A percentile compares a stretch with the other conserved stretches of the same genome.
Conservation (phyloP, 2,888 invertebrate genomes). For the Tipula lateralis region DNA sequence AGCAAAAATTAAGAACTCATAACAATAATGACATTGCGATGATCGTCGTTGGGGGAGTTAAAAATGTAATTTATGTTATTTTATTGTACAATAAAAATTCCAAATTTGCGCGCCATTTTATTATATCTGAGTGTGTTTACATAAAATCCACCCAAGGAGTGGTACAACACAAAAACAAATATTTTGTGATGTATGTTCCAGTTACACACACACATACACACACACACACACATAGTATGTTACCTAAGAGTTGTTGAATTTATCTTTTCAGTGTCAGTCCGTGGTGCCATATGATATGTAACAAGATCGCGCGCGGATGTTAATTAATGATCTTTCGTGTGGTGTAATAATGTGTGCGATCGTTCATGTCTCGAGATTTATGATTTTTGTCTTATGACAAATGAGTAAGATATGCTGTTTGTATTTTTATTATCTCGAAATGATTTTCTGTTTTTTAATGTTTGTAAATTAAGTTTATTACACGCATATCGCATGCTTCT, state of each 20-base stretch:
- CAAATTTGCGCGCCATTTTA: neutral
- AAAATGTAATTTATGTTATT: neutral
- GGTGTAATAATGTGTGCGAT: neutral
- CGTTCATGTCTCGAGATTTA: neutral
- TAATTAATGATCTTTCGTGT: neutral
- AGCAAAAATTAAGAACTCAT: constrained; percentile 1
- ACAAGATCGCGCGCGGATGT: neutral
- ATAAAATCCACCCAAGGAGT: neutral
- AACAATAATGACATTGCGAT: constrained; percentile 5
- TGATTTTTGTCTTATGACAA: neutral
- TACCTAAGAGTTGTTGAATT: neutral
- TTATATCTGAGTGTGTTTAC: neutral
- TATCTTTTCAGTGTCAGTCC: constrained; percentile 12
- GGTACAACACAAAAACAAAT: neutral
- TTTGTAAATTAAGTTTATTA: neutral
- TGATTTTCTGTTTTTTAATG: neutral
- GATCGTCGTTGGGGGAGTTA: constrained; percentile 24
- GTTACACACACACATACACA: too few species aligned
- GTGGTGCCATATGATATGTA: neutral
- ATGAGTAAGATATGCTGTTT: neutral
- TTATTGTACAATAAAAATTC: constrained; percentile 1
- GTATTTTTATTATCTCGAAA: neutral
- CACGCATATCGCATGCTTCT: neutral
- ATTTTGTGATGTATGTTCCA: neutral
- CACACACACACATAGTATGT: too few species aligned